Percentiles rank a stretch among this genome's conserved stretches.
Conservation (phyloP, 2,888 invertebrate genomes). For the Encarsia formosa region DNA sequence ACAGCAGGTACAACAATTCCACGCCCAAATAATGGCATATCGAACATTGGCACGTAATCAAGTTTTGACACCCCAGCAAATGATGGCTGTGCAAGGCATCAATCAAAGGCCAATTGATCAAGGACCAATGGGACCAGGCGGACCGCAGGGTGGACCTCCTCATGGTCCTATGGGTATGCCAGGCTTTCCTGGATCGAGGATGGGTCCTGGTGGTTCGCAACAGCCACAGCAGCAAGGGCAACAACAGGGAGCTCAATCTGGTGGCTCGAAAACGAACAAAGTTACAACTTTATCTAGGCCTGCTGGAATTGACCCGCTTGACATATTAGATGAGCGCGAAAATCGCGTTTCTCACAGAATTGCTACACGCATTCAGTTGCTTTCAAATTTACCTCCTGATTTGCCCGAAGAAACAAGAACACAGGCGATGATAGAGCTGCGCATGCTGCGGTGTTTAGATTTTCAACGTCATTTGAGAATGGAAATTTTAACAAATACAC, state of each 20-base stretch:
- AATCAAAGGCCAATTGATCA: constrained; percentile 50
- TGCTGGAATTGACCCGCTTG: constrained; percentile 86
- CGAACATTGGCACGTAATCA: constrained; percentile 86
- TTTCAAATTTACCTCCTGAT: constrained; percentile 79
- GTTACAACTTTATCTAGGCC: constrained; percentile 91
- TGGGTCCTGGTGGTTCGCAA: constrained; percentile 30
- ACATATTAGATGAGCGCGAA: constrained; percentile 90
- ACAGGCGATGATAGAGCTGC: constrained; percentile 91
- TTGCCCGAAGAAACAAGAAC: constrained; percentile 86
- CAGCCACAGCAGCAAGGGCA: constrained; percentile 9
- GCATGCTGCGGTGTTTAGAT: constrained; percentile 89
- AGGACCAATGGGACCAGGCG: constrained; percentile 36
- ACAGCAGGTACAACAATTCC: constrained; percentile 80
- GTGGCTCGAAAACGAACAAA: constrained; percentile 66
- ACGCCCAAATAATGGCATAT: constrained; percentile 93
- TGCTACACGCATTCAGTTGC: constrained; percentile 82
- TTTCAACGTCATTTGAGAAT: constrained; percentile 90
- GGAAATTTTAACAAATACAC: constrained; percentile 79
- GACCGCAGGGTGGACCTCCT: constrained; percentile 35
- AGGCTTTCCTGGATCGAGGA: constrained; percentile 32
- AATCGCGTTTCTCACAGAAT: constrained; percentile 90
- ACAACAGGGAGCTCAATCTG: constrained; percentile 55
- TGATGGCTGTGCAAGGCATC: constrained; percentile 59
- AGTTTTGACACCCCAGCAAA: constrained; percentile 75
- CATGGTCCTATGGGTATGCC: constrained; percentile 27